These are phyloP conservation scores for Helobdella robusta DNA, from an alignment of 2,888 invertebrate genomes.

Conservation along the genomic window DNA sequence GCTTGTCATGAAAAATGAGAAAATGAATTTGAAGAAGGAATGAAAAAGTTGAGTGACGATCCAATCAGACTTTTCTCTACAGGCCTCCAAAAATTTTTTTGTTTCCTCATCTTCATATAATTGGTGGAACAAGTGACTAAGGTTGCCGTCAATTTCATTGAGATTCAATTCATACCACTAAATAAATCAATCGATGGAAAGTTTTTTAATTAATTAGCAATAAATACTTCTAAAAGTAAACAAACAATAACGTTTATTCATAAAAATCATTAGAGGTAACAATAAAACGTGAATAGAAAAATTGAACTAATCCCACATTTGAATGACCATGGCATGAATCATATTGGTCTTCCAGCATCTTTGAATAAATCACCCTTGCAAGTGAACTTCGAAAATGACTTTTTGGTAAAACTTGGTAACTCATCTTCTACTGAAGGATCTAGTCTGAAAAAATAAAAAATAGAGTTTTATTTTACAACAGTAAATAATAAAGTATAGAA, in stretches of 20 bases:
- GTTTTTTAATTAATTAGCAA: not conserved
- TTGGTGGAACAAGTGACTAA: constrained; percentile 40
- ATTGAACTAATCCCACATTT: not conserved
- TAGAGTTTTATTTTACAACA: too few relatives aligned
- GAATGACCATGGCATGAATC: constrained; percentile 1
- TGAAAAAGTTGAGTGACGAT: constrained; percentile 83
- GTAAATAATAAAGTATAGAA: too few relatives aligned
- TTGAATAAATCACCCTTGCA: constrained; percentile 18
- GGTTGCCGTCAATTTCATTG: constrained; percentile 36
- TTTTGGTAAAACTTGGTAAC: too few relatives aligned
- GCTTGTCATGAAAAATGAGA: constrained; percentile 81
- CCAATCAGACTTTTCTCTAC: constrained; percentile 72
- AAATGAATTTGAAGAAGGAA: constrained; percentile 69
- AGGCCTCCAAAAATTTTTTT: constrained; percentile 62
- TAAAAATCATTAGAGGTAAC: too few relatives aligned
- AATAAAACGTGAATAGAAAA: not conserved
- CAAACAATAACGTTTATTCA: too few relatives aligned
- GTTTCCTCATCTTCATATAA: constrained; percentile 62
- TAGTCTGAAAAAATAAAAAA: too few relatives aligned
- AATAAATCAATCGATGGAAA: constrained; percentile 14
- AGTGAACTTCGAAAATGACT: constrained; percentile 10
- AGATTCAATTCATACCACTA: constrained; percentile 45
- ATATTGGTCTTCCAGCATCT: constrained; percentile 17
- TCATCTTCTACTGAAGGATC: too few relatives aligned
- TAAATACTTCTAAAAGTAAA: not conserved